A percentile compares a stretch with the other conserved stretches of the same genome.
Evolutionary conservation across 2,113 vertebrate genomes (phyloP).

Genomic region (Carettochelys insculpta): DNA sequence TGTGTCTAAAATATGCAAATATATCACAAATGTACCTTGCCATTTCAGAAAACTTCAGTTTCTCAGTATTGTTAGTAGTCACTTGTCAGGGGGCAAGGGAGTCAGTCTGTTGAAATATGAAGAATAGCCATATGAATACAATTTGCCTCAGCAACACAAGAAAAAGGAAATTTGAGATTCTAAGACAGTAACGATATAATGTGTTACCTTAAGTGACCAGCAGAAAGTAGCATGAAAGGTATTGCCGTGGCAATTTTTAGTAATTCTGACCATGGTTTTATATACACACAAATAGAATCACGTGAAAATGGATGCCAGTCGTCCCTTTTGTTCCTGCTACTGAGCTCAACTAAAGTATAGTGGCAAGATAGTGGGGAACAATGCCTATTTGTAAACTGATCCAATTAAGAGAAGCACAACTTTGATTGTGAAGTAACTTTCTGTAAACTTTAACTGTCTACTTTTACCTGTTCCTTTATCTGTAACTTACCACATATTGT

Average conservation of each 20-base stretch:
- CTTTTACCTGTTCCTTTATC: slow-evolving; percentile 75
- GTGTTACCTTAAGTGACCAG: slow-evolving; percentile 71
- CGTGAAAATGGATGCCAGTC: slow-evolving; percentile 71
- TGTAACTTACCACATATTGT: slow-evolving; percentile 79
- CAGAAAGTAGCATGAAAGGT: slow-evolving; percentile 70
- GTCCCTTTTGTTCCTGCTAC: slow-evolving; percentile 68
- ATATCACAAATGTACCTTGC: slow-evolving; percentile 74
- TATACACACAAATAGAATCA: slow-evolving; percentile 69
- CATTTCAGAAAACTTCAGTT: slow-evolving; percentile 69
- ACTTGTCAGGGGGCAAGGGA: slow-evolving; percentile 74
- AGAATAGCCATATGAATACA: slow-evolving; percentile 83
- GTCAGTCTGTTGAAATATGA: slow-evolving; percentile 79
- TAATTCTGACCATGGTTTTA: slow-evolving; percentile 75
- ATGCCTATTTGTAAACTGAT: slow-evolving; percentile 83
- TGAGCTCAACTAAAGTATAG: slow-evolving; percentile 63
- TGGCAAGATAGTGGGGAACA: slow-evolving; percentile 73
- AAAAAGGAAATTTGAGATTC: slow-evolving; percentile 65
- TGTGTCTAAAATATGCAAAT: slow-evolving; percentile 83
- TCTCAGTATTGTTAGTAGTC: slow-evolving; percentile 72
- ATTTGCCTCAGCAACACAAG: slow-evolving; percentile 77
- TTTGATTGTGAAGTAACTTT: slow-evolving; percentile 84
- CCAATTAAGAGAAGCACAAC: slow-evolving; percentile 90
- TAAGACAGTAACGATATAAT: slow-evolving; percentile 68
- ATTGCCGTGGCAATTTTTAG: slow-evolving; percentile 77
- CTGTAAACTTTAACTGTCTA: slow-evolving; percentile 79